These are phyloP conservation scores for Cynaeus angustus DNA, from an alignment of 2,888 invertebrate genomes.

Conservation along the genomic window DNA sequence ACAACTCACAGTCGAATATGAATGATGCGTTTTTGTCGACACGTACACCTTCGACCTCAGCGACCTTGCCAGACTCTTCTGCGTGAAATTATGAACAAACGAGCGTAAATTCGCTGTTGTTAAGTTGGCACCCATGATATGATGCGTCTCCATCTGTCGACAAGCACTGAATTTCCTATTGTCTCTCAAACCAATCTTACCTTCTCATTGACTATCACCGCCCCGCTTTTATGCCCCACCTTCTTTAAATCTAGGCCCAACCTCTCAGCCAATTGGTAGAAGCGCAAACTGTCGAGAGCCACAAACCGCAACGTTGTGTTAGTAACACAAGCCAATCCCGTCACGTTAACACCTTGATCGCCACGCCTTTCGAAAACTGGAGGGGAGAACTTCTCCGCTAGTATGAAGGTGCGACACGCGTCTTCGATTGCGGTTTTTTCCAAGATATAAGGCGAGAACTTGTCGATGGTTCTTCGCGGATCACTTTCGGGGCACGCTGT, in stretches of 20 bases:
- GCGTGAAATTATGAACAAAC: constrained; percentile 75
- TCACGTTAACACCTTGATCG: constrained; percentile 45
- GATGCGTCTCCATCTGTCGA: constrained; percentile 81
- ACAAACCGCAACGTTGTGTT: constrained; percentile 79
- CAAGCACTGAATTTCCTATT: constrained; percentile 45
- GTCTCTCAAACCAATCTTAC: constrained; percentile 71
- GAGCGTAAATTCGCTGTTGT: constrained; percentile 73
- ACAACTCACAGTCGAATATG: constrained; percentile 50
- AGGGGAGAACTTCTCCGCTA: constrained; percentile 70
- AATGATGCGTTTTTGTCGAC: constrained; percentile 61
- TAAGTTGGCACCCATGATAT: constrained; percentile 75
- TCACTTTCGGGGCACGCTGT: constrained; percentile 73
- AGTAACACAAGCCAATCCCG: constrained; percentile 73
- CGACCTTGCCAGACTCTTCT: constrained; percentile 63
- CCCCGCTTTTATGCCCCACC: constrained; percentile 77
- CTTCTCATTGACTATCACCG: constrained; percentile 82
- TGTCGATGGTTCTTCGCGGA: constrained; percentile 2
- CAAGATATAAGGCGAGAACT: constrained; percentile 17
- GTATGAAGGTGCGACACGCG: constrained; percentile 60
- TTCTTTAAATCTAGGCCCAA: constrained; percentile 81
- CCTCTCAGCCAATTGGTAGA: constrained; percentile 83
- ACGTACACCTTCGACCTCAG: constrained; percentile 60
- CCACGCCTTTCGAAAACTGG: constrained; percentile 62
- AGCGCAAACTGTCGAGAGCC: constrained; percentile 83
- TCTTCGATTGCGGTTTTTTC: constrained; percentile 48